phyloP scores from a whole-genome alignment of 2,113 vertebrate species.

The Tetrax tetrax region DNA sequence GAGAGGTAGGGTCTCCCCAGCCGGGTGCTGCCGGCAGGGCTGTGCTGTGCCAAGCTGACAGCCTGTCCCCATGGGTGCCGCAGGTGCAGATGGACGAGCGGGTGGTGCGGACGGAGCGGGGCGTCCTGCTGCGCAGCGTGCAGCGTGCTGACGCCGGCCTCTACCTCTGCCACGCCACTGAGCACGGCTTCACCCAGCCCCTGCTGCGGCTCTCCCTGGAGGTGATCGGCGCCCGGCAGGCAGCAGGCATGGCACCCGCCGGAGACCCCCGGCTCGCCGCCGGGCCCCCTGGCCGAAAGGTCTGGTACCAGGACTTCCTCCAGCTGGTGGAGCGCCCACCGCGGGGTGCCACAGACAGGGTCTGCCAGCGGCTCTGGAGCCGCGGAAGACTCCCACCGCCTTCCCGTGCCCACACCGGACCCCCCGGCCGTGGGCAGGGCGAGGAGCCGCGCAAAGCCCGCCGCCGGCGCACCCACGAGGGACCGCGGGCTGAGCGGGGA shows the following conservation, averaged over 20 bases:
- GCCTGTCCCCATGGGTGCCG: fast-evolving
- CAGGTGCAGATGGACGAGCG: slow-evolving; percentile 87
- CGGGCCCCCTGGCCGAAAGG: slow-evolving; percentile 74
- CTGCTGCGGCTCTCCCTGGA: slow-evolving; percentile 86
- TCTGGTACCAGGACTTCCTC: slow-evolving; percentile 97
- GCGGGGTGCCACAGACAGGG: slow-evolving; percentile 82
- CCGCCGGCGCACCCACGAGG: slow-evolving; percentile 87
- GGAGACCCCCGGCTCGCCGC: slow-evolving; percentile 25
- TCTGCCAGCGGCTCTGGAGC: slow-evolving; percentile 87
- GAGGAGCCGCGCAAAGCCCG: slow-evolving; percentile 83
- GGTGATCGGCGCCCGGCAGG: slow-evolving; percentile 79
- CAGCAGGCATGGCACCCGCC: slow-evolving; percentile 40
- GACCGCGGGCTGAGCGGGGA: slow-evolving; percentile 77
- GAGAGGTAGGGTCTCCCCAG: slow-evolving; percentile 77
- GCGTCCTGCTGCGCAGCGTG: slow-evolving; percentile 86
- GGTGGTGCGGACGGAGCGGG: slow-evolving; percentile 79
- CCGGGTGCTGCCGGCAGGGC: fast-evolving
- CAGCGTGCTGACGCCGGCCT: slow-evolving; percentile 81
- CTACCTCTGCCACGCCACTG: slow-evolving; percentile 89
- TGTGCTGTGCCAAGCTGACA: fast-evolving
- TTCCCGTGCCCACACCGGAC: slow-evolving; percentile 29
- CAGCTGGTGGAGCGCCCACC: slow-evolving; percentile 92
- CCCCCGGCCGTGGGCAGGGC: slow-evolving; percentile 82
- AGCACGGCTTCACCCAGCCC: slow-evolving; percentile 92
- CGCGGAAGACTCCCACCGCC: slow-evolving; percentile 60